Evolutionary conservation across 2,113 vertebrate species (phyloP).

Genomic region (Ciconia boyciana): DNA sequence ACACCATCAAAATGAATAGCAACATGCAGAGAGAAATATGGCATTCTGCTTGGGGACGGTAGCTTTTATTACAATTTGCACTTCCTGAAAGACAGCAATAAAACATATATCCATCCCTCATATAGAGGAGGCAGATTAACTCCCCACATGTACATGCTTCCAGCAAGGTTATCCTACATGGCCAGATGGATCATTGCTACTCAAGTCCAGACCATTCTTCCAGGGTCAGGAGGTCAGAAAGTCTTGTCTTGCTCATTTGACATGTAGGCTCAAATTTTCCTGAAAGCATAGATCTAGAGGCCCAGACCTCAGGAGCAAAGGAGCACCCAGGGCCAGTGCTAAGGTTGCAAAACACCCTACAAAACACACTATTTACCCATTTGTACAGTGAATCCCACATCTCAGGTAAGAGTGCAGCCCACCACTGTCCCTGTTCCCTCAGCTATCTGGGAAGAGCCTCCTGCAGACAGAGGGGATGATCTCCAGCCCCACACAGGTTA

Average conservation of each 20-base stretch:
- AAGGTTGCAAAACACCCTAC: background rate
- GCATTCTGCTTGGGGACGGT: background rate
- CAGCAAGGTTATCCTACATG: background rate
- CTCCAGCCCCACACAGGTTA: background rate
- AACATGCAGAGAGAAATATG: background rate
- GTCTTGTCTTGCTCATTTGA: background rate
- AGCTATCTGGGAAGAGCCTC: background rate
- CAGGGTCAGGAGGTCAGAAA: background rate
- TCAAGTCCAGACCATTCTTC: background rate
- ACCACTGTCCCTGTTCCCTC: background rate
- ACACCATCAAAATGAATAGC: background rate
- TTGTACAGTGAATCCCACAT: background rate
- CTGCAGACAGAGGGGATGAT: background rate
- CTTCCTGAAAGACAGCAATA: background rate
- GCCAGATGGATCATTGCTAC: background rate
- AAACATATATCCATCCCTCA: background rate
- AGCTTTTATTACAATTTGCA: background rate
- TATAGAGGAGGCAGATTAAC: background rate
- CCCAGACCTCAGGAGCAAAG: background rate
- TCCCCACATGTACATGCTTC: background rate
- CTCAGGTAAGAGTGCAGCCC: background rate
- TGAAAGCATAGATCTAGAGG: background rate
- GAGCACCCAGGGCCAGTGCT: too few species aligned
- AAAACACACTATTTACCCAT: background rate
- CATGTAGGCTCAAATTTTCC: background rate